Evolutionary conservation across 2,113 vertebrate species (phyloP).

Genomic region (Callipepla californica): DNA sequence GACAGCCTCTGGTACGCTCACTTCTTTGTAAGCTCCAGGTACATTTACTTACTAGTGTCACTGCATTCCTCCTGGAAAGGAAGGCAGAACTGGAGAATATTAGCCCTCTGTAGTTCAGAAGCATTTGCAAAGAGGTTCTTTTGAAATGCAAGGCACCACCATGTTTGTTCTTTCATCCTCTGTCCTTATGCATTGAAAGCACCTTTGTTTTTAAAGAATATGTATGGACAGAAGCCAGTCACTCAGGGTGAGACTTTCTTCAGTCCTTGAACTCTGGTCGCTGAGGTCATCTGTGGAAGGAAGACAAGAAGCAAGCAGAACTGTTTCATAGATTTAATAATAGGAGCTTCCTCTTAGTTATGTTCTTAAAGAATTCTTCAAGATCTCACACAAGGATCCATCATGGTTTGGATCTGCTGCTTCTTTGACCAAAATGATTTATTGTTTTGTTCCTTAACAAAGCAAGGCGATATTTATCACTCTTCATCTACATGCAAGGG

Average conservation of each 20-base stretch:
- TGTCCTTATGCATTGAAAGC: neutral
- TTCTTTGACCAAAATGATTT: neutral
- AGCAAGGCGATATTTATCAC: neutral
- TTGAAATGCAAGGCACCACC: neutral
- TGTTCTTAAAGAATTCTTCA: neutral
- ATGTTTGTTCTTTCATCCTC: neutral
- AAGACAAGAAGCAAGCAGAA: neutral
- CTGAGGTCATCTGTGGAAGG: neutral
- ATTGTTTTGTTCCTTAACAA: neutral
- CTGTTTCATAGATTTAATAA: neutral
- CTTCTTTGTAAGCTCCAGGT: neutral
- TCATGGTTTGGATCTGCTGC: neutral
- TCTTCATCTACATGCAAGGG: neutral
- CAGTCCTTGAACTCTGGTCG: neutral
- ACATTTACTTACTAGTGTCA: neutral
- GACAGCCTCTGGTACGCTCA: neutral
- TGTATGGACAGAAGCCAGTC: neutral
- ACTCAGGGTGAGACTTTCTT: neutral
- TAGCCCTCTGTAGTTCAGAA: neutral
- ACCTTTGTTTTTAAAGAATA: neutral
- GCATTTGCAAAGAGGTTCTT: neutral
- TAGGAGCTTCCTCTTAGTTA: neutral
- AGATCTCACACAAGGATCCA: neutral
- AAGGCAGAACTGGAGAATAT: neutral
- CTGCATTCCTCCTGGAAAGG: neutral